These are phyloP conservation scores for Vannuccia rotundouncinata DNA, from an alignment of 2,888 invertebrate genomes.

Conservation along the genomic window DNA sequence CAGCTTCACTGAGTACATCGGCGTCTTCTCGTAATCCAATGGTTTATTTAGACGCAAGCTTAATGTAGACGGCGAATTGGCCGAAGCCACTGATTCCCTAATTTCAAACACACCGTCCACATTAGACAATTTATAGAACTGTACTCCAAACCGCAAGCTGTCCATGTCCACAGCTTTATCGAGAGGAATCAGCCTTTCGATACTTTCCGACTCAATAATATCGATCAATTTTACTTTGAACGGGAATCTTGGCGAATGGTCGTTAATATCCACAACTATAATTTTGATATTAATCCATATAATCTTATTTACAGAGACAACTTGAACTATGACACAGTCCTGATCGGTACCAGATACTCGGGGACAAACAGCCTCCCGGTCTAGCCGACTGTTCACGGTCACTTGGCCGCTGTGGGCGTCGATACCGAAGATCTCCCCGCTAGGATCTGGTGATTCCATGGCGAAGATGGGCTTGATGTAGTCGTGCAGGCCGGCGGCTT, in stretches of 20 bases:
- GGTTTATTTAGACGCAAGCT: neutral
- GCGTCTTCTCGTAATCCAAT: conserved; percentile 30
- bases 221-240: neutral
- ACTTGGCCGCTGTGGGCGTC: neutral
- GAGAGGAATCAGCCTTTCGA: neutral
- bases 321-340: conserved; percentile 28
- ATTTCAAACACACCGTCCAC: neutral
- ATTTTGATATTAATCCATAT: conserved; percentile 32
- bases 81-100: neutral
- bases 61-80: neutral
- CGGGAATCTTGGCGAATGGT: conserved; percentile 22
- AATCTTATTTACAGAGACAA: conserved; percentile 32
- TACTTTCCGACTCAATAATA: conserved; percentile 18
- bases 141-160: conserved; percentile 15
- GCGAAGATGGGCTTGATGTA: neutral
- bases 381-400: conserved; percentile 12
- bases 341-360: conserved; percentile 29
- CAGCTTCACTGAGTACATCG: neutral
- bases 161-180: conserved; percentile 32
- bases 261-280: conserved; percentile 33
- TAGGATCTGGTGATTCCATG: neutral
- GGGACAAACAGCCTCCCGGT: conserved; percentile 35
- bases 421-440: neutral
- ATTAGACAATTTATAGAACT: conserved; percentile 5
- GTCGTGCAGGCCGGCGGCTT: neutral